These are phyloP conservation scores for Aethina tumida DNA, from an alignment of 1,140 invertebrate genomes.

Conservation along the genomic window DNA sequence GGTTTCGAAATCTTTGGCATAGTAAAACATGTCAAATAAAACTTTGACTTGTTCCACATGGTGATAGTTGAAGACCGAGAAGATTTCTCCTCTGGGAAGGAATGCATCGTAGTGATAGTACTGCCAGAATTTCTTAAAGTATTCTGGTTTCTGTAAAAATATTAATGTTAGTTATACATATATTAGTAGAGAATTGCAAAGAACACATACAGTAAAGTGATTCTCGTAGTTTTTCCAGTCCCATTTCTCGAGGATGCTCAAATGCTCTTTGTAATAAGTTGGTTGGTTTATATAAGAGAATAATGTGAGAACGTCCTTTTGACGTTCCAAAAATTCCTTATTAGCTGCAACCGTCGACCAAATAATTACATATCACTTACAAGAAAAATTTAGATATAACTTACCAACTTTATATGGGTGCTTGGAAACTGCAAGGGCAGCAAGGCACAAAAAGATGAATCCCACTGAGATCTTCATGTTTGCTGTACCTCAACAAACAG, in stretches of 20 bases:
- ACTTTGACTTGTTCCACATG: constrained; percentile 44
- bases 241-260: constrained; percentile 42
- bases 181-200: neutral
- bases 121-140: constrained; percentile 23
- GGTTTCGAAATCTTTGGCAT: constrained; percentile 50
- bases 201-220: too few relatives aligned
- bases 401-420: constrained; percentile 6
- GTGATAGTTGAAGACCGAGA: constrained; percentile 38
- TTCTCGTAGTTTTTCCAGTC: too few relatives aligned
- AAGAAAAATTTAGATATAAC: constrained; percentile 3
- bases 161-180: too few relatives aligned
- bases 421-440: constrained; percentile 2
- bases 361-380: neutral
- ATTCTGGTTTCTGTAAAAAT: constrained; percentile 25
- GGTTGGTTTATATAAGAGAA: constrained; percentile 49
- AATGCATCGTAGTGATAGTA: constrained; percentile 34
- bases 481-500: neutral
- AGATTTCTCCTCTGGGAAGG: constrained; percentile 33
- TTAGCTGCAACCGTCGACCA: constrained; percentile 20
- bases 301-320: constrained; percentile 50
- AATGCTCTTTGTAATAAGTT: constrained; percentile 38
- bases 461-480: constrained; percentile 3
- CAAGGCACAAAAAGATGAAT: constrained; percentile 4
- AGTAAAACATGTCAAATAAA: constrained; percentile 48
- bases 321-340: constrained; percentile 42